Conservation (phyloP, 2,888 invertebrate species). For the Neoaliturus tenellus region DNA sequence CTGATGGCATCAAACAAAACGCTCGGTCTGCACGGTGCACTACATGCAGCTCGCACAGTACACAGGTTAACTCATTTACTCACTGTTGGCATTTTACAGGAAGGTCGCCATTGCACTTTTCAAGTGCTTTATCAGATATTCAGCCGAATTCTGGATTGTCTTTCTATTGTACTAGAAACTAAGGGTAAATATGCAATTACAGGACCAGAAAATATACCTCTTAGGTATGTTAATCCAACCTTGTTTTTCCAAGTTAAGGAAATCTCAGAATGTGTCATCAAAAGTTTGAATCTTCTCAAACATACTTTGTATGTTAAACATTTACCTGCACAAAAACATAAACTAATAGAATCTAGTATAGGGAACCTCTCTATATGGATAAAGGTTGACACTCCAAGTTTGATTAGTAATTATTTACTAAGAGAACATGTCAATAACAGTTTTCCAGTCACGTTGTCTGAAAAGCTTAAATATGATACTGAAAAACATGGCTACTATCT, state of each 20-base stretch:
- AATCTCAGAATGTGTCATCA: neutral
- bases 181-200: neutral
- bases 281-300: neutral
- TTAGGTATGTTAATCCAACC: neutral
- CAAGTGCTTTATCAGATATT: neutral
- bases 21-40: neutral
- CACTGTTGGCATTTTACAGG: neutral
- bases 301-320: neutral
- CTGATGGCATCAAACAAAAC: neutral
- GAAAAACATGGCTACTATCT: neutral
- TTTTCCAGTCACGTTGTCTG: neutral
- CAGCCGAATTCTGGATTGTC: neutral
- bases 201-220: neutral
- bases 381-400: neutral
- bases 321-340: neutral
- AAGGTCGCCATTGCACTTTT: neutral
- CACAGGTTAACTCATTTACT: neutral
- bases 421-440: neutral
- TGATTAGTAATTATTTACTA: neutral
- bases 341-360: neutral
- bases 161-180: neutral
- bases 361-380: neutral
- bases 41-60: neutral
- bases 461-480: neutral
- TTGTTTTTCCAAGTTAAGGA: neutral